Conservation (phyloP, 2,113 vertebrate genomes). For the Rhea pennata region DNA sequence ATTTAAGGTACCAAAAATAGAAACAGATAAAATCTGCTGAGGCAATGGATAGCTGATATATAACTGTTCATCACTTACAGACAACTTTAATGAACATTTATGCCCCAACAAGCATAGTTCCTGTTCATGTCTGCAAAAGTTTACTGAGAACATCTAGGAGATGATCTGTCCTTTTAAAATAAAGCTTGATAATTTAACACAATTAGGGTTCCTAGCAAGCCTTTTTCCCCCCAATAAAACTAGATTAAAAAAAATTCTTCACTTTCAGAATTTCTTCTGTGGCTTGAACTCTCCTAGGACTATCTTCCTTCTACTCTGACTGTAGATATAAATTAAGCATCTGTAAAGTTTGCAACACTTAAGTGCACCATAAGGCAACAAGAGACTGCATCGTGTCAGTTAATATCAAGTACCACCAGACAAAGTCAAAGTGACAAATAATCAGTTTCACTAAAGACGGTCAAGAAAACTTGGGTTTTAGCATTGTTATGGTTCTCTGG, state of each 20-base stretch:
- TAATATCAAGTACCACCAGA: no score
- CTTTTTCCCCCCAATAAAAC: background rate
- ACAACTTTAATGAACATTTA: background rate
- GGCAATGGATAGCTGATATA: background rate
- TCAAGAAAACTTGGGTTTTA: background rate
- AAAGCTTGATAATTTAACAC: background rate
- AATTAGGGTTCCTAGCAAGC: background rate
- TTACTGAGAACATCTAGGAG: background rate
- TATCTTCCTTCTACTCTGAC: background rate
- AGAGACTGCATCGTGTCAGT: no score
- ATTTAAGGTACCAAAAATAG: background rate
- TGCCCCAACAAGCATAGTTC: background rate
- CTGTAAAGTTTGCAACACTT: background rate
- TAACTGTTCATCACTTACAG: background rate
- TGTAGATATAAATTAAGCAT: background rate
- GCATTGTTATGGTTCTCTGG: background rate
- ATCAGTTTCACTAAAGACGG: accelerated
- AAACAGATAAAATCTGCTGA: background rate
- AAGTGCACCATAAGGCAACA: background rate
- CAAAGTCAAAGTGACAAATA: accelerated
- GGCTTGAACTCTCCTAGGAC: background rate
- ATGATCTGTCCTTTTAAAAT: background rate
- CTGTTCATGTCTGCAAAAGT: background rate
- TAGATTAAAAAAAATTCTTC: background rate
- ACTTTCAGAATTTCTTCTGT: background rate